Base-by-base conservation (phyloP, 2,888 invertebrate genomes). In the Drepanosiphum platanoidis region DNA sequence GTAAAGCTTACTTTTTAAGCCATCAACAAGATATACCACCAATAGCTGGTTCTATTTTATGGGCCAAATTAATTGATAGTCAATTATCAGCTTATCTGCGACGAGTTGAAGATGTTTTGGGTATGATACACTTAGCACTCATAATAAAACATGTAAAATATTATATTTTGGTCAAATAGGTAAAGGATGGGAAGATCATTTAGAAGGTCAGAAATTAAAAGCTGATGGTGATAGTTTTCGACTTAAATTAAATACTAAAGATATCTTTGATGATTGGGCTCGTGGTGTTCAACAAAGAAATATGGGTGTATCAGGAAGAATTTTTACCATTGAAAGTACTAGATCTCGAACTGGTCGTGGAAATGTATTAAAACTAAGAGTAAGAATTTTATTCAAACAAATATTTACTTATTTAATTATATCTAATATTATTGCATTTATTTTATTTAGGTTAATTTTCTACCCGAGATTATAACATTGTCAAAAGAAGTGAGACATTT, bases 101-200 rank as follows among this genome's bases (percentile, higher is more conserved):
- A 89, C 93, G 99, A 87, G 99, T 99, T 0, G 99, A 99, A 91
- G 99, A 99, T 91, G 99, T 99, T 34, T 92, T 99, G 77, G 98
- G 96, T 92, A 91, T 90, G 86, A 15, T 81, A 5, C n/a, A 52
- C 3, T 30, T 30, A 34, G 34, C 22, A 61, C 32, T n/a, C 0
- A 32, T 9, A n/a, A 74, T 71, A 18, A 39, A 61, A 46, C n/a
- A 74, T 72, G 18, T 13, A 30, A n/a, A n/a, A 36, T 32, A 18
- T 27, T 30, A 79, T 39, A 30, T 77, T 68, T 79, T 70, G 7
- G 4, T 68, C 77, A 3, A 36, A 46, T 87, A 94, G 94, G 96
- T 75, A 98, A 97, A 90, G 98, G 97, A 64, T 99, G 99, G 99
- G 99, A 99, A 90, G 97, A 97, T 88, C 99, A 99, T 90, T 97